Evolutionary conservation across 2,113 vertebrate genomes (phyloP), one percentile per base, ranked within the genome.

Genomic region (Motacilla tschutschensis): DNA sequence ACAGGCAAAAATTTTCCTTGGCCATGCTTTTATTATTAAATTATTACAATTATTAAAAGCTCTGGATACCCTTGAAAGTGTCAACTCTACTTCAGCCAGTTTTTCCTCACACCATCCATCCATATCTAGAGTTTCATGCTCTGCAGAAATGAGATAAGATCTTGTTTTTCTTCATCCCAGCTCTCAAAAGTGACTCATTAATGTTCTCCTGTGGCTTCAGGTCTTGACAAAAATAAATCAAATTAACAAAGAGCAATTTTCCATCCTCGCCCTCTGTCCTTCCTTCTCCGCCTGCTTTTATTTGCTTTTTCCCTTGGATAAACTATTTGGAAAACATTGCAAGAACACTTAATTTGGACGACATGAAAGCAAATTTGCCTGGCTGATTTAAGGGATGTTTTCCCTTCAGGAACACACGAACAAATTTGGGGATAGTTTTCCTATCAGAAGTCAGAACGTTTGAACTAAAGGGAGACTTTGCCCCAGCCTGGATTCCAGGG

Each of bases 371-470:
- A 55, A 50, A 36, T 79, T 71, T n/a, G 38, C 62, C 41, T 40
- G 50, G 41, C 63, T 79, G 50, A 70, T 87, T 87, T 69, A 82
- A 91, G 76, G 48, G 71, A 76, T 86, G 77, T 94, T 94, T 95
- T 83, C 51, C 81, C 73, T 76, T 78, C 64, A 63, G 74, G 66
- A 92, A 76, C 67, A 78, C 13, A 11, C 3, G 33, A 60, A 59
- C 31, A 74, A 88, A 62, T 62, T 87, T 72, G 33, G 29, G 46
- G 81, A 84, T 69, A 55, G 53, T 92, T 95, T 93, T 92, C 69
- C 84, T 93, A 82, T 78, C 83, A 57, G 63, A 71, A 78, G 40
- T 21, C 74, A 41, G 60, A 92, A 82, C 6, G 58, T 88, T 92
- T 94, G 67, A 92, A 67, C 58, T 25, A 7, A 48, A 33, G 29